Evolutionary conservation across 2,797 vertebrate genomes (phyloP), one percentile per base, ranked within the genome.

Genomic region (Phoebastria nigripes): DNA sequence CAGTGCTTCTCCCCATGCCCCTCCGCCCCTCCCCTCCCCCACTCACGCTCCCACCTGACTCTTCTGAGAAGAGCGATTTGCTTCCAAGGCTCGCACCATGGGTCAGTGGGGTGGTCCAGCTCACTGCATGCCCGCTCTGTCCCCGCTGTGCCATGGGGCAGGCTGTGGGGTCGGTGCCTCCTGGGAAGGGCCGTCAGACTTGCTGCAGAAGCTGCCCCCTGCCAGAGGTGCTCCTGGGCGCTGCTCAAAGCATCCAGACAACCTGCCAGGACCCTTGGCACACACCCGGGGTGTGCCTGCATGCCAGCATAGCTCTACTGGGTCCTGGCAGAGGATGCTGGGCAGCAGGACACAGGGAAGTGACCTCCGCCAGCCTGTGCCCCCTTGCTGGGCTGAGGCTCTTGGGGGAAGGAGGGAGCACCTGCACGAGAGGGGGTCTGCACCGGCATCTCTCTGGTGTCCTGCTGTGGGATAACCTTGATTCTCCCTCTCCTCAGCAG

Each of bases 241-340:
- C 42, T 5, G 14, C 67, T 92, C 37, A 35, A 24, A 58, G 69
- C 35, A 73, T 65, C 54, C 5, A 12, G 59, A 59, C 58, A 55
- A 26, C 7, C 6, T 2, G 0, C 47, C 0, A 0, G 25, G 35
- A 17, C n/a, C 24, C 33, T 55, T 3, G 6, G 33, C 15, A 26
- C 9, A 11, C 44, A 9, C 2, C 14, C 0, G 0, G 52, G 8
- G 2, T 29, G 8, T 84, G 6, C 28, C 61, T 1, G 0, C 15
- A 3, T 42, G 39, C 39, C 26, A 1, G 37, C 37, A 8, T 9
- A 33, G 37, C 62, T 47, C 42, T 52, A 29, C 35, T 6, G 12
- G 10, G 29, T 37, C 31, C 67, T 20, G 14, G 21, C 25, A 61
- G 42, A 74, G 73, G 52, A 21, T 21, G 18, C 16, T 33, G 33